Base-by-base conservation (phyloP, 2,888 invertebrate species). In the Torymus tubicola region DNA sequence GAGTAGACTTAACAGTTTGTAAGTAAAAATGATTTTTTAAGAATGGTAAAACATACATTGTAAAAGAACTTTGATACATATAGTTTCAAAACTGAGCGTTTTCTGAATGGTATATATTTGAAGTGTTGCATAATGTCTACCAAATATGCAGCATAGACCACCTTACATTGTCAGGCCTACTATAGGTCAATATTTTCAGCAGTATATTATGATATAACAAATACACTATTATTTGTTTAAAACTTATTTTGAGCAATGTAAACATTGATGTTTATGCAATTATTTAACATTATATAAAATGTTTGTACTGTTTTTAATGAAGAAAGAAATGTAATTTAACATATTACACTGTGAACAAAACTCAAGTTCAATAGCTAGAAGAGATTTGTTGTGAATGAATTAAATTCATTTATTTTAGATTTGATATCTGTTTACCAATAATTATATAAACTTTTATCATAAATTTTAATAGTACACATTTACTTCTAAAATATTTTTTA, bases 1-100 rank as follows among this genome's bases (percentile, higher is more conserved):
- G 14, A 50, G 50, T 64, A 82, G 58, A 69, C 18, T 57, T 57
- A 71, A 64, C 50, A 76, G 57, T 72, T 55, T 76, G 68, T 81
- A 82, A 70, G 57, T 31, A 68, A 77, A 77, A 68, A 16, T 53
- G 3, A 73, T 63, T 78, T 81, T 75, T 65, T 57, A 75, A 57
- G 50, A 50, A 63, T 65, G 60, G 58, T 53, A 21, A 21, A 21
- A 21, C 31, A 11, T 67, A 74, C 16, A 18, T 79, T 63, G 16
- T 73, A 64, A 63, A 16, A 65, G n/a, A 69, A 69, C 55, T 81
- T 71, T 63, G 55, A 68, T 80, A 77, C 64, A 55, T 50, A 24
- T 78, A 58, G 55, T 67, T 63, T 70, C 13, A 53, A 67, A 71
- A 58, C 65, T 74, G 18, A 77, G 60, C 11, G 12, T 42, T 68